Base-by-base conservation (phyloP, 2,113 vertebrate genomes). In the Ceyx margarethae region DNA sequence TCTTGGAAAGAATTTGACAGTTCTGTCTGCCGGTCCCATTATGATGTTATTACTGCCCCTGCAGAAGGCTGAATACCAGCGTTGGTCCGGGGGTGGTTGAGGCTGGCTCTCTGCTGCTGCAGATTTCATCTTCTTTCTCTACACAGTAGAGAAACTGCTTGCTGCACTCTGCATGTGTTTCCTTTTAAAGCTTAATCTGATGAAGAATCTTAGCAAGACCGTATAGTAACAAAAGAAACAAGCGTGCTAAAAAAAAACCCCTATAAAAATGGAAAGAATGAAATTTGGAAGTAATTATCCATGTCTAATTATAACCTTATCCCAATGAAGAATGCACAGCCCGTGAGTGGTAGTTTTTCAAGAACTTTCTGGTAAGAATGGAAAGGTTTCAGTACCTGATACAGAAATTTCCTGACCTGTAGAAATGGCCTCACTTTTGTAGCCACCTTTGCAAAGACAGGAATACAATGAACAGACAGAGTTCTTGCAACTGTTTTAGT, bases 1-100 rank as follows among this genome's bases (percentile, higher is more conserved):
- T 95, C 95, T 97, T 96, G 95, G 95, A 92, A 96, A 97, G 95
- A 98, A 94, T 97, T 96, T 96, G 97, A 91, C 96, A 95, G 93
- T 97, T 97, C 94, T 96, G 87, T 96, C 88, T 94, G 93, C 71
- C 15, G 3, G 86, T 89, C 75, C 94, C 82, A 96, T 98, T 97
- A 97, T 95, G 81, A 96, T 94, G 94, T 86, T 95, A 96, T 97
- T 97, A 95, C 91, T 94, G 72, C 82, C 92, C 58, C 56, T 84
- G 81, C 87, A 90, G 95, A 85, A 91, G 83, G 53, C 91, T 89
- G 68, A 96, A 89, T 94, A 42, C 73, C 73, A 57, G 46, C 1
- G 5, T 95, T 62, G 93, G 42, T 56, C 31, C 2, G 1, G 78
- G 54, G 46, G n/a, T 60, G 42, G 87, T 46, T 93, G 81, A 86